A percentile compares a stretch with the other conserved stretches of the same genome.
Evolutionary conservation across 2,113 vertebrate species (phyloP).

Genomic region (Candoia aspera): DNA sequence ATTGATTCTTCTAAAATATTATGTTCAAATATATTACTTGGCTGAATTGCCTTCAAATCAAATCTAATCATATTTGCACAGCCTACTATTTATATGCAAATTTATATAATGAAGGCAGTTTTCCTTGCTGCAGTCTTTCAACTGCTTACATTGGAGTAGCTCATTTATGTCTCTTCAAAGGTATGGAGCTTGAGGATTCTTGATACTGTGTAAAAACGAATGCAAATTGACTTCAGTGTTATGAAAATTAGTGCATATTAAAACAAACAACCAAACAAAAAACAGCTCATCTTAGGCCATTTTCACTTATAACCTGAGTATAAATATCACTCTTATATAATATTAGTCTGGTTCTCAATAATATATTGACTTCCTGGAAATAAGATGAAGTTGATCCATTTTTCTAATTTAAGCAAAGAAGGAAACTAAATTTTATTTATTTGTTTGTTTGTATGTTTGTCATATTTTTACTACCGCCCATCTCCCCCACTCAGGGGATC

Average conservation of each 20-base stretch:
- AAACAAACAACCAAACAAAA: not conserved
- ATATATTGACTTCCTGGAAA: constrained; percentile 34
- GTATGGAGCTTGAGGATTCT: not conserved
- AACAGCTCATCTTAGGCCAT: not conserved
- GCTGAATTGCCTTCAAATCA: not conserved
- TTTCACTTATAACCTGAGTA: not conserved
- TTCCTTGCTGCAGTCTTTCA: not conserved
- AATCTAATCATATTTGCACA: not conserved
- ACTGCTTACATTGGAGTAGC: not conserved
- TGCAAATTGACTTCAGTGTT: not conserved
- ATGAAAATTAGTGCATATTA: not conserved
- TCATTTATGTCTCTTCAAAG: not conserved
- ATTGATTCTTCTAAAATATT: not conserved
- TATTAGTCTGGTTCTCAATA: not conserved
- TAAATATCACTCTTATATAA: constrained; percentile 6
- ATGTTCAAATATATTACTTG: not conserved
- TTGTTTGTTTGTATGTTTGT: too few relatives aligned
- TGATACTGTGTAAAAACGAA: not conserved
- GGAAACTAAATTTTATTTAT: too few relatives aligned
- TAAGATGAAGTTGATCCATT: not conserved
- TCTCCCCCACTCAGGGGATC: too few relatives aligned
- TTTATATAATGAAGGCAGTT: not conserved
- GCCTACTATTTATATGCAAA: constrained; percentile 13
- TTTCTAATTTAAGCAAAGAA: constrained; percentile 5
- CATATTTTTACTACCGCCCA: too few relatives aligned